Conservation (phyloP, 2,797 vertebrate genomes). For the Chromis chromis region DNA sequence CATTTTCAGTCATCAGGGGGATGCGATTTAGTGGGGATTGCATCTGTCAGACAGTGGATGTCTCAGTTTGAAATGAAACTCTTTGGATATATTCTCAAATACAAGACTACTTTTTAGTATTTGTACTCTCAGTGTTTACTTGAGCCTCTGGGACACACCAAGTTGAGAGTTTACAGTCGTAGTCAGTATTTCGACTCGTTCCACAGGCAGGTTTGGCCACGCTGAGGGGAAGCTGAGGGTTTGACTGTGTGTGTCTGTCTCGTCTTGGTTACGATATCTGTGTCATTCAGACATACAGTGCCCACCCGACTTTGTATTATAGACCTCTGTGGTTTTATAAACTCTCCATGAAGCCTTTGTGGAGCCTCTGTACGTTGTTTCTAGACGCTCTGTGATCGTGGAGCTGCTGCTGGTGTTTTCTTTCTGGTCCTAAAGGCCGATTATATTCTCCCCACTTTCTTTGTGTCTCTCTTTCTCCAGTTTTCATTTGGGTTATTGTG, state of each 20-base stretch:
- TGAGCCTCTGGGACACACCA: conserved; percentile 36
- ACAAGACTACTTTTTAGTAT: conserved; percentile 6
- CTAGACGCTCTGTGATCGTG: conserved; percentile 71
- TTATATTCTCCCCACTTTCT: conserved; percentile 53
- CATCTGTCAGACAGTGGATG: conserved; percentile 15
- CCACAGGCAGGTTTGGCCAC: conserved; percentile 11
- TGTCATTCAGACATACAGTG: conserved; percentile 50
- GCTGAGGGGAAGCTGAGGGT: conserved; percentile 27
- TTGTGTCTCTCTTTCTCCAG: conserved; percentile 37
- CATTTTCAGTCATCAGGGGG: background rate
- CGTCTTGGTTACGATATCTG: conserved; percentile 48
- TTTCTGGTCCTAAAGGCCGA: conserved; percentile 48
- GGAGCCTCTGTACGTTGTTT: conserved; percentile 63
- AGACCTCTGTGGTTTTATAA: conserved; percentile 56
- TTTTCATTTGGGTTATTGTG: conserved; percentile 63
- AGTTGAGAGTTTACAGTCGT: conserved; percentile 19
- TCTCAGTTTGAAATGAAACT: conserved; percentile 9
- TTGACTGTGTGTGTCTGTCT: conserved; percentile 48
- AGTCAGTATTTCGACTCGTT: conserved; percentile 13
- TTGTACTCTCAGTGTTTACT: conserved; percentile 43
- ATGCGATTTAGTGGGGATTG: no score
- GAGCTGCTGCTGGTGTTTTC: conserved; percentile 69
- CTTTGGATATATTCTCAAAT: background rate
- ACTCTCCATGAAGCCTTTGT: conserved; percentile 45
- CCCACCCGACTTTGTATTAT: conserved; percentile 55